A percentile compares a stretch with the other conserved stretches of the same genome.
Conservation (phyloP, 2,113 vertebrate genomes). For the Orycteropus afer region DNA sequence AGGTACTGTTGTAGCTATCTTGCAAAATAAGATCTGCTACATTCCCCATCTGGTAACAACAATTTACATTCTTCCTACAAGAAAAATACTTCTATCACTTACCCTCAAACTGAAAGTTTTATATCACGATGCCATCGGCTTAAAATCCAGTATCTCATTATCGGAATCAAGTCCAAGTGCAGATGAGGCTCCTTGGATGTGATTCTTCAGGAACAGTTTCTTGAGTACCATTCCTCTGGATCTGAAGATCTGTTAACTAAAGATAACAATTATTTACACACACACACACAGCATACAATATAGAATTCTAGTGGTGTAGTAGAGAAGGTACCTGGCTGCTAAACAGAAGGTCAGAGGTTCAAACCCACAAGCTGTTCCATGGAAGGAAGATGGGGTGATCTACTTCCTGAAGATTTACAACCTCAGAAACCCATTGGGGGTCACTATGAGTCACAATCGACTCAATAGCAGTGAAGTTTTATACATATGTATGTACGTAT, state of each 20-base stretch:
- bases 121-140: neutral
- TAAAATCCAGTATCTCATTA: neutral
- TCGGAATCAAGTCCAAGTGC: no score
- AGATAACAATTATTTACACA: neutral
- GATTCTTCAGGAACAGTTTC: neutral
- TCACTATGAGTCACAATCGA: no score
- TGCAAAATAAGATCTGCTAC: neutral
- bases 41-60: neutral
- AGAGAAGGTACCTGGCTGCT: no score
- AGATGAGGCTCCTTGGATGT: neutral
- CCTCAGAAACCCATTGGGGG: no score
- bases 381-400: no score
- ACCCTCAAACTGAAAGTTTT: neutral
- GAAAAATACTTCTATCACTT: neutral
- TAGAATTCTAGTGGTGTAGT: no score
- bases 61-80: neutral
- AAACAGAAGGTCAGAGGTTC: no score
- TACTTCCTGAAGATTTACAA: no score
- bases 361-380: no score
- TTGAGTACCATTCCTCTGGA: neutral
- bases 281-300: no score
- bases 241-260: neutral
- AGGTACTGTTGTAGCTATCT: neutral
- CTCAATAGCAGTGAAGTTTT: no score
- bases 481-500: no score